Evolutionary conservation across 1,140 invertebrate genomes (phyloP).

Genomic region (Daktulosphaira vitifoliae): DNA sequence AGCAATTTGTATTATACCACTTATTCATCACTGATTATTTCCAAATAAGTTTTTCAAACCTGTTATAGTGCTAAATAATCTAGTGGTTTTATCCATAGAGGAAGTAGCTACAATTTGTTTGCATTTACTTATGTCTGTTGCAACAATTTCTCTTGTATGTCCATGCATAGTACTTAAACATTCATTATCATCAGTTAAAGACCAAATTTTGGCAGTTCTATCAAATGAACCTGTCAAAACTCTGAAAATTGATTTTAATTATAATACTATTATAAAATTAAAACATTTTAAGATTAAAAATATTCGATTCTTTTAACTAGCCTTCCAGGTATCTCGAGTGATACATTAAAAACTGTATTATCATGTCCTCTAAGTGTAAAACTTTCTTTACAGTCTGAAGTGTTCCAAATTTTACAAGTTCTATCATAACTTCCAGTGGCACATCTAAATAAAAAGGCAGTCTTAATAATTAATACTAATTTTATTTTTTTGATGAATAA

Average conservation of each 20-base stretch:
- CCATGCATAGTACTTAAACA: slow-evolving; percentile 61
- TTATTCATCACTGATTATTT: slow-evolving; percentile 40
- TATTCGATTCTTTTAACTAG: slow-evolving; percentile 43
- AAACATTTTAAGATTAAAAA: neutral
- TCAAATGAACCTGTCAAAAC: slow-evolving; percentile 72
- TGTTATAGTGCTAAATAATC: slow-evolving; percentile 58
- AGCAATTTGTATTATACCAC: too few species aligned
- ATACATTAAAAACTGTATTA: slow-evolving; percentile 70
- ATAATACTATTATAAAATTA: neutral
- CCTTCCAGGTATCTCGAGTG: slow-evolving; percentile 67
- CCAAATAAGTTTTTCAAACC: slow-evolving; percentile 43
- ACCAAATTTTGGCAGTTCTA: slow-evolving; percentile 66
- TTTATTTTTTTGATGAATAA: neutral
- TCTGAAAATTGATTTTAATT: slow-evolving; percentile 38
- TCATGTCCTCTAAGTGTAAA: slow-evolving; percentile 62
- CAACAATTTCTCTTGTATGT: slow-evolving; percentile 64
- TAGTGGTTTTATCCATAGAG: slow-evolving; percentile 65
- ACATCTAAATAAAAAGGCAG: slow-evolving; percentile 48
- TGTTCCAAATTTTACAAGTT: slow-evolving; percentile 75
- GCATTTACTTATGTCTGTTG: slow-evolving; percentile 55
- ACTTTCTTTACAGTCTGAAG: slow-evolving; percentile 59
- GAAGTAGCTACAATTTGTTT: slow-evolving; percentile 57
- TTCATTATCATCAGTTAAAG: slow-evolving; percentile 51
- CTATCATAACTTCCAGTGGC: slow-evolving; percentile 73
- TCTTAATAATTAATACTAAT: neutral